Conservation (phyloP, 2,888 invertebrate species). For the Sicus ferrugineus region DNA sequence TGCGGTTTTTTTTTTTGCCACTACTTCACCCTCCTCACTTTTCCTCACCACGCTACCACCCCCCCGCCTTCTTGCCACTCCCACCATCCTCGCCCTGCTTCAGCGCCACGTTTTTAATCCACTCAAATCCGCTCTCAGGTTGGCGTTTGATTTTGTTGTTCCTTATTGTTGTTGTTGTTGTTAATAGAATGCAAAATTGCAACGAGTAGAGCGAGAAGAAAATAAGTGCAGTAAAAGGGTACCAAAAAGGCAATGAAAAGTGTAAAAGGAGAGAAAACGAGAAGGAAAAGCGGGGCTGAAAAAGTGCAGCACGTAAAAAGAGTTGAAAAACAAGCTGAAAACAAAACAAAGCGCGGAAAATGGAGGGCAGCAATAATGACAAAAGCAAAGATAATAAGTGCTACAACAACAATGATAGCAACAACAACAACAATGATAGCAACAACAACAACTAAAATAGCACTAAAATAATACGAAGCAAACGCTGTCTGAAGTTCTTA, state of each 20-base stretch:
- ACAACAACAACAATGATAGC: neutral
- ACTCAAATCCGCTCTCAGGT: neutral
- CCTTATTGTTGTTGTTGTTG: conserved; percentile 1
- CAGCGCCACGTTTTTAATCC: neutral
- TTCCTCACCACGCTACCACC: neutral
- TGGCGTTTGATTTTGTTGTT: neutral
- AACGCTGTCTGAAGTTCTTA: too few relatives aligned
- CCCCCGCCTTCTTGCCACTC: neutral
- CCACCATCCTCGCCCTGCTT: neutral
- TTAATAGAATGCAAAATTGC: neutral
- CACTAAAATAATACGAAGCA: too few relatives aligned
- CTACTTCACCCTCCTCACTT: neutral
- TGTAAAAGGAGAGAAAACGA: neutral
- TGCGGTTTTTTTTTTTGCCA: neutral
- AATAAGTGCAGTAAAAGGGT: conserved; percentile 1
- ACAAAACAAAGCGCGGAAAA: neutral
- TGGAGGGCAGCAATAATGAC: neutral
- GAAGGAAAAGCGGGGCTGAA: neutral
- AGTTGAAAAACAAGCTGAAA: neutral
- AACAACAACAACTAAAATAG: neutral
- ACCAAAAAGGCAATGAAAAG: neutral
- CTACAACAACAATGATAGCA: neutral
- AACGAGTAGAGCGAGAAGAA: neutral
- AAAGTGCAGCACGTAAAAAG: neutral
- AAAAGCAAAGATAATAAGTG: neutral